Conservation (phyloP, 1,140 invertebrate genomes). For the Hypsibius dujardini region DNA sequence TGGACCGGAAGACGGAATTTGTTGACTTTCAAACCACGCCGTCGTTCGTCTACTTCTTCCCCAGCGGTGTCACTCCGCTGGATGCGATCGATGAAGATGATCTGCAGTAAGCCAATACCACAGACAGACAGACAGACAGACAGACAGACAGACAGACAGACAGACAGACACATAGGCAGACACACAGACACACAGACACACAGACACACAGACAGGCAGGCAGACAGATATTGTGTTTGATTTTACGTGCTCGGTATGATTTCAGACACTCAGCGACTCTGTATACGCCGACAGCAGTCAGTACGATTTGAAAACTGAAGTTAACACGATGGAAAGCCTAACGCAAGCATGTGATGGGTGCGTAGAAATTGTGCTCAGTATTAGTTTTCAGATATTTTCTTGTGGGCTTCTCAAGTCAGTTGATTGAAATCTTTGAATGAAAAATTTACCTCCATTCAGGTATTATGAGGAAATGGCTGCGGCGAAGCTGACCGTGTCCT, state of each 20-base stretch:
- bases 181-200: too few relatives aligned
- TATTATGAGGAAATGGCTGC: too few relatives aligned
- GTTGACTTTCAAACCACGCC: constrained; percentile 11
- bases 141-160: too few relatives aligned
- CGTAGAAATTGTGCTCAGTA: too few relatives aligned
- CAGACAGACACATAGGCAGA: too few relatives aligned
- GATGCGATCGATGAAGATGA: constrained; percentile 40
- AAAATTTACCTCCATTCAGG: too few relatives aligned
- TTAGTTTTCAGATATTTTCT: too few relatives aligned
- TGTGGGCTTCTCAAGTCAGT: too few relatives aligned
- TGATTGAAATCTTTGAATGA: too few relatives aligned
- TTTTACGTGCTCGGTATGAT: constrained; percentile 17
- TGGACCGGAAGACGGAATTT: constrained; percentile 17
- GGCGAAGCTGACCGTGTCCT: constrained; percentile 27
- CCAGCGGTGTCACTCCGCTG: neutral
- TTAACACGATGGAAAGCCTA: constrained; percentile 29
- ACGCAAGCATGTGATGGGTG: constrained; percentile 24
- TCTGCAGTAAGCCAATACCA: constrained; percentile 34
- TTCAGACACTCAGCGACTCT: constrained; percentile 47
- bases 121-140: too few relatives aligned
- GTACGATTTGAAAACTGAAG: constrained; percentile 31
- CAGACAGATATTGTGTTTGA: too few relatives aligned
- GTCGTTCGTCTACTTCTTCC: constrained; percentile 20
- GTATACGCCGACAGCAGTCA: constrained; percentile 43
- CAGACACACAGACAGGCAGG: too few relatives aligned